These are phyloP conservation scores for Tetramorium alpestre DNA, from an alignment of 1,140 invertebrate species.

Conservation along the genomic window DNA sequence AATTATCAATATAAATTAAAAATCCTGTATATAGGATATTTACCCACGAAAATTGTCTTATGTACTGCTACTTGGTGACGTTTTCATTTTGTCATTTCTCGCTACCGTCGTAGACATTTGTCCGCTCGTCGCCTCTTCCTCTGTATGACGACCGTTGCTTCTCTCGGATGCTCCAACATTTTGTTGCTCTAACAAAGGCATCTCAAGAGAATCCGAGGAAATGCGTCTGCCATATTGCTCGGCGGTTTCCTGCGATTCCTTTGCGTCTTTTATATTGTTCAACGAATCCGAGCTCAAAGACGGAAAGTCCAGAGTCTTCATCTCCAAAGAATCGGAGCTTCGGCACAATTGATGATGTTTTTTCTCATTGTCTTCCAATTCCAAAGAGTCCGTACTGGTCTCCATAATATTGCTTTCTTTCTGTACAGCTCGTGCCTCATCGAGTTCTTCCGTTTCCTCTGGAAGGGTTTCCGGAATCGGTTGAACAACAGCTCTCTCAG, in stretches of 20 bases:
- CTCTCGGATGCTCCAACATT: constrained; percentile 69
- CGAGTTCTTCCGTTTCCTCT: constrained; percentile 9
- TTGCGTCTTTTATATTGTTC: constrained; percentile 81
- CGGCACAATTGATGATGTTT: constrained; percentile 79
- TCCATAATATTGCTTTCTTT: constrained; percentile 85
- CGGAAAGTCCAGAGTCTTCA: constrained; percentile 83
- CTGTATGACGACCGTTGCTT: constrained; percentile 53
- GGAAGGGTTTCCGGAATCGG: neutral
- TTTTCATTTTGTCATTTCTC: constrained; percentile 73
- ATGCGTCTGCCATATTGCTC: constrained; percentile 79
- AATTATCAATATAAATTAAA: constrained; percentile 2
- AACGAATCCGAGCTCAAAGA: constrained; percentile 84
- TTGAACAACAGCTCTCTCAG: constrained; percentile 68
- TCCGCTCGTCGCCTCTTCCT: constrained; percentile 38
- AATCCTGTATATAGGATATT: neutral
- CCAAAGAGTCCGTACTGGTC: constrained; percentile 88
- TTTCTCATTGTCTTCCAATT: constrained; percentile 83
- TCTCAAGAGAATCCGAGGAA: constrained; percentile 83
- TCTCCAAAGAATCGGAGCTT: constrained; percentile 84
- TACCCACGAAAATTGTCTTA: constrained; percentile 67
- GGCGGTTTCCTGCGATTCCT: constrained; percentile 73
- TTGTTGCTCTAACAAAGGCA: constrained; percentile 78
- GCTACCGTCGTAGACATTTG: constrained; percentile 62
- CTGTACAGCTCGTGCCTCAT: neutral
- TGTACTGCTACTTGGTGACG: constrained; percentile 65